A percentile compares a stretch with the other conserved stretches of the same genome.
These are phyloP conservation scores for Glaucidium brasilianum DNA, from an alignment of 2,113 vertebrate genomes.

Conservation along the genomic window DNA sequence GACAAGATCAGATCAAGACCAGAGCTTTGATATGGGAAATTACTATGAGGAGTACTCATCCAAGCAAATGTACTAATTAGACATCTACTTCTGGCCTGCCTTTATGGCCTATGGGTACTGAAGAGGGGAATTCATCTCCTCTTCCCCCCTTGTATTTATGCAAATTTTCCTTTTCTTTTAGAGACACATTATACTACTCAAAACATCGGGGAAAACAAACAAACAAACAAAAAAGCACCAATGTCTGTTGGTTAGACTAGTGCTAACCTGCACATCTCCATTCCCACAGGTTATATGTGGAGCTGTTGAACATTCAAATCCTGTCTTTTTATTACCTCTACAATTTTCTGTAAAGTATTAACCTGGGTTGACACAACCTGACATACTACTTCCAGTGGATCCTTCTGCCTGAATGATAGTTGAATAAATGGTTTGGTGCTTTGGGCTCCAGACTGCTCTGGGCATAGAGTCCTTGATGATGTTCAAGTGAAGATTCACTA, in stretches of 20 bases:
- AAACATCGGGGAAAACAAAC: neutral
- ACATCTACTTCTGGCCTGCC: neutral
- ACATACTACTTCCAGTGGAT: neutral
- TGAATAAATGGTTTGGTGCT: neutral
- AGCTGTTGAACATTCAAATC: neutral
- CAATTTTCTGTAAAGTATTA: neutral
- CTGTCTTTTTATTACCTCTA: neutral
- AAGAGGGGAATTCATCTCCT: neutral
- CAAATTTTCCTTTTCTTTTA: neutral
- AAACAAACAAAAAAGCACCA: no score
- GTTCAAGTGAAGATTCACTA: neutral
- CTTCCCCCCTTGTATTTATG: neutral
- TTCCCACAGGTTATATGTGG: neutral
- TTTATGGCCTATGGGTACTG: neutral
- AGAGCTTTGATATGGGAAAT: neutral
- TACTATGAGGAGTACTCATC: neutral
- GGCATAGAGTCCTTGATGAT: accelerated
- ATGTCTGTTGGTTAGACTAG: neutral
- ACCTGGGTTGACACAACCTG: neutral
- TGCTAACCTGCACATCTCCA: neutral
- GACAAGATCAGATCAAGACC: neutral
- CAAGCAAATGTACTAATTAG: neutral
- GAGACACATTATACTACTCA: neutral
- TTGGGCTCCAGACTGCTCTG: neutral
- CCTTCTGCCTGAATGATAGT: neutral